Evolutionary conservation across 1,140 invertebrate genomes (phyloP), one percentile per base, ranked within the genome.

Genomic region (Papilio xuthus): DNA sequence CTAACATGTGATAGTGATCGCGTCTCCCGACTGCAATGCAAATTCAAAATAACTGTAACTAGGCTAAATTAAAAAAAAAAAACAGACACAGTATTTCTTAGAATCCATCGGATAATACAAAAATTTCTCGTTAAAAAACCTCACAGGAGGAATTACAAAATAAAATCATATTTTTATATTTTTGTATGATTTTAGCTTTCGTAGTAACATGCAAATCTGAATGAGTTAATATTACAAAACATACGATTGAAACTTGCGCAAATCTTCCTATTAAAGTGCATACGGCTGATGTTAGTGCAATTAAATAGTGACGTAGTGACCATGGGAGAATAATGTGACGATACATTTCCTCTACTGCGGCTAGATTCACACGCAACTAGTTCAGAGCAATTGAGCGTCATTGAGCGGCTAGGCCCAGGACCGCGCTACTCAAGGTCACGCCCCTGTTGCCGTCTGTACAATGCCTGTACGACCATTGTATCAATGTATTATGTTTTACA

Each of bases 351-450:
- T 87, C 86, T 84, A 83, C 80, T 72, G 81, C 82, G 79, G 82
- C 85, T 83, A 89, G 86, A 83, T 91, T 89, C 86, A 90, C 84
- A 89, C 88, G 85, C 87, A 91, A 89, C 88, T 90, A 90, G 88
- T 89, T 90, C 88, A 88, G 86, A 85, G 87, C 91, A 93, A 93
- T 93, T 93, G 90, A 92, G 82, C 82, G 88, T 85, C 86, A 90
- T 91, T 90, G 89, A 90, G 86, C 84, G 85, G 82, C 81, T 86
- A 87, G 85, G 88, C 88, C 89, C 84, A 89, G 81, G 83, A 80
- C 80, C 82, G 78, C 82, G 84, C 82, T 85, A 78, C 83, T 85
- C 90, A 92, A 93, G 92, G 91, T 92, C 88, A 91, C 86, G 86
- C 83, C 83, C 73, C 81, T 79, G 86, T 85, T 85, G 83, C 83